Conservation (phyloP, 2,113 vertebrate species). For the Syrmaticus mikado region DNA sequence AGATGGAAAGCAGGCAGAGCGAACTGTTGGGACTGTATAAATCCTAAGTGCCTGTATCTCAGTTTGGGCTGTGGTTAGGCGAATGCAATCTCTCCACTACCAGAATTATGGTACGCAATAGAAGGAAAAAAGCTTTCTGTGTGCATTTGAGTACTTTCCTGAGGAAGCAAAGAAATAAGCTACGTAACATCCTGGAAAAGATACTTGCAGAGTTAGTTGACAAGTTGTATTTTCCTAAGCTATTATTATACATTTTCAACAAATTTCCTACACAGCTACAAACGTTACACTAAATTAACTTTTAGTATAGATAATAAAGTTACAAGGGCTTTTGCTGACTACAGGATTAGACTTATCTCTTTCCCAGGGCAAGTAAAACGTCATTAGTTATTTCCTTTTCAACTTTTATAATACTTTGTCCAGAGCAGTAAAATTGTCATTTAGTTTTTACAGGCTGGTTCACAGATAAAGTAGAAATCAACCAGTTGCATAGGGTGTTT, state of each 20-base stretch:
- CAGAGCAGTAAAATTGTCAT: background rate
- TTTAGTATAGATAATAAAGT: slow-evolving; percentile 39
- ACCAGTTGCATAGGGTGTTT: background rate
- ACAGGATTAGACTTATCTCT: slow-evolving; percentile 24
- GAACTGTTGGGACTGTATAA: background rate
- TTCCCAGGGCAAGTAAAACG: slow-evolving; percentile 1
- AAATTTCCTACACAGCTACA: background rate
- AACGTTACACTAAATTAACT: slow-evolving; percentile 14
- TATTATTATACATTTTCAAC: background rate
- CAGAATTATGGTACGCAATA: accelerated
- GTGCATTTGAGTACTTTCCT: background rate
- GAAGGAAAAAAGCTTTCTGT: background rate
- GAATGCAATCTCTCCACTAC: background rate
- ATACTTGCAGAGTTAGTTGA: background rate
- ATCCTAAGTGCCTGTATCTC: background rate
- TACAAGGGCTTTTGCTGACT: slow-evolving; percentile 19
- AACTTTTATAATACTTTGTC: background rate
- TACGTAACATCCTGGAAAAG: background rate
- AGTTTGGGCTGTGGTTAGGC: background rate
- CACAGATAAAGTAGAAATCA: slow-evolving; percentile 35
- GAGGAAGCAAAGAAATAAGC: background rate
- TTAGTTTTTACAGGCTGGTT: slow-evolving; percentile 36
- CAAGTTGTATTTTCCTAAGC: slow-evolving; percentile 5
- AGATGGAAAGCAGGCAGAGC: background rate
- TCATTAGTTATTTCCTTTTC: slow-evolving; percentile 26